Percentiles rank a stretch among this genome's conserved stretches.
phyloP scores from a whole-genome alignment of 2,888 invertebrate genomes.

The Molorchus minor region DNA sequence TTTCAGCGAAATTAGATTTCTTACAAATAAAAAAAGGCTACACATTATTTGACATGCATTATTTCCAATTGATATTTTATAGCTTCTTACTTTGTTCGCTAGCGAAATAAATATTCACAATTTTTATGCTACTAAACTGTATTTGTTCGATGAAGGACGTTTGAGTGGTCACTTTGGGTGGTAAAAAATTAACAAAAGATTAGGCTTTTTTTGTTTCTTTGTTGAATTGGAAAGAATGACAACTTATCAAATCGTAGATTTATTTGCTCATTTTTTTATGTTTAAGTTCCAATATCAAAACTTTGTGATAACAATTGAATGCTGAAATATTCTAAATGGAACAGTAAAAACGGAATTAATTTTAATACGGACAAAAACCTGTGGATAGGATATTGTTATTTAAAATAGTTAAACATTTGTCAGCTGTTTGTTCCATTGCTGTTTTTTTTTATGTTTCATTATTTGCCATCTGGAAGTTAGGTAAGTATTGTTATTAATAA shows the following conservation, averaged over 20 bases:
- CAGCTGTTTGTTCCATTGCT: no score
- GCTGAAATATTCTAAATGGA: background rate
- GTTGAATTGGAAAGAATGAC: background rate
- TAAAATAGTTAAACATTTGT: background rate
- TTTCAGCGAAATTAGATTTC: no score
- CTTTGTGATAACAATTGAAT: background rate
- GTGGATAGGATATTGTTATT: background rate
- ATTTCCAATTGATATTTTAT: no score
- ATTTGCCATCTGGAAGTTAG: no score
- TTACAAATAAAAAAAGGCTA: no score
- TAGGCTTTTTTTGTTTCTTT: constrained; percentile 11
- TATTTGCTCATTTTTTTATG: background rate
- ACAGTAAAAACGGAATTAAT: background rate
- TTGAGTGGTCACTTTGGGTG: constrained; percentile 16
- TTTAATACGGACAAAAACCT: background rate
- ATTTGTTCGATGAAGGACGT: constrained; percentile 12
- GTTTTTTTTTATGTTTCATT: no score
- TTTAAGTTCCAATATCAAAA: background rate
- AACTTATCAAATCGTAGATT: background rate
- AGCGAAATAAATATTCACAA: constrained; percentile 10
- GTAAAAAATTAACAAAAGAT: constrained; percentile 18
- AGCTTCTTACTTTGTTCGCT: no score
- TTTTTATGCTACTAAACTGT: constrained; percentile 9
- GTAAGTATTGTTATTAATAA: no score
- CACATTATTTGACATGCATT: no score